Conservation (phyloP, 1,140 invertebrate species). For the Zeugodacus cucurbitae region DNA sequence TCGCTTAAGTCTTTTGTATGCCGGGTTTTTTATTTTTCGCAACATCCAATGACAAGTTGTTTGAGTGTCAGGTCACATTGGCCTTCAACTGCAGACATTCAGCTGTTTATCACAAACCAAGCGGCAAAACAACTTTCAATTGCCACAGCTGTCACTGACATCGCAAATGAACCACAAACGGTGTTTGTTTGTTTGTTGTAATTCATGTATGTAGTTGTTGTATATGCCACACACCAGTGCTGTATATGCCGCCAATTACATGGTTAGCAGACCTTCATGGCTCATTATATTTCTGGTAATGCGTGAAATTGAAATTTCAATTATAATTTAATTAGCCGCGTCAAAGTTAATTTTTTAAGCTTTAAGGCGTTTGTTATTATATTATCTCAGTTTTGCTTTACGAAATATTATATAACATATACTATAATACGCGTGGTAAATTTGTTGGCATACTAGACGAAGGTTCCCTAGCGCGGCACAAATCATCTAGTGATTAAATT, state of each 20-base stretch:
- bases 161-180: not conserved
- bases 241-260: not conserved
- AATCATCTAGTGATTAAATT: too few species aligned
- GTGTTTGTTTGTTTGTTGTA: not conserved
- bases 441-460: too few species aligned
- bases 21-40: not conserved
- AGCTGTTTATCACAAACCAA: not conserved
- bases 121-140: constrained; percentile 31
- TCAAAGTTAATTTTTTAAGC: not conserved
- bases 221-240: too few species aligned
- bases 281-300: not conserved
- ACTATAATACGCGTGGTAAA: too few species aligned
- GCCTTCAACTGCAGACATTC: constrained; percentile 7
- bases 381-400: not conserved
- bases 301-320: not conserved
- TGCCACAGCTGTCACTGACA: not conserved
- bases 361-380: not conserved
- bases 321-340: not conserved
- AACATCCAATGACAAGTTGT: not conserved
- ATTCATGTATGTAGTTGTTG: too few species aligned
- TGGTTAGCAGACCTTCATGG: not conserved
- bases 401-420: not conserved
- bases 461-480: too few species aligned
- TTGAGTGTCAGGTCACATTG: not conserved
- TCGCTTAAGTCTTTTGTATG: not conserved